Conservation (phyloP, 2,113 vertebrate species). For the Ammodytes dubius region DNA sequence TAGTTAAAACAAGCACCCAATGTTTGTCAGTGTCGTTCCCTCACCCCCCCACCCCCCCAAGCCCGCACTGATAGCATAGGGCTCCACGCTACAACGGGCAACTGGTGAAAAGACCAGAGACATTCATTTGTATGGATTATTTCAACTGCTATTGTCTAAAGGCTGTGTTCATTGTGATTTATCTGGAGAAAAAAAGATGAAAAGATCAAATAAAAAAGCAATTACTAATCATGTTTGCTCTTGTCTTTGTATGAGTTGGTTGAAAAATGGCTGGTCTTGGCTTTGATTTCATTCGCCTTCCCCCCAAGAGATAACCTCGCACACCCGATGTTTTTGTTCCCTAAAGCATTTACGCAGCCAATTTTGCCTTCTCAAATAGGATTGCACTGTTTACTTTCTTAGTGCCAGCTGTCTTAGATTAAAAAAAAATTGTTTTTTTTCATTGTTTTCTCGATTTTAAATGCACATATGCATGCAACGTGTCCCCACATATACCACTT, state of each 20-base stretch:
- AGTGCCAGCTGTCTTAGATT: constrained; percentile 30
- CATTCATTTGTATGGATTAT: constrained; percentile 92
- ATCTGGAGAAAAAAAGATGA: constrained; percentile 90
- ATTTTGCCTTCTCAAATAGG: constrained; percentile 55
- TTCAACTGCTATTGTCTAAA: constrained; percentile 94
- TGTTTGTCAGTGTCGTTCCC: constrained; percentile 83
- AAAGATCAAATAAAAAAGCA: constrained; percentile 90
- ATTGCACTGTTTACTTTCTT: constrained; percentile 56
- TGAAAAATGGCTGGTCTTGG: constrained; percentile 40
- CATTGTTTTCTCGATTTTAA: constrained; percentile 30
- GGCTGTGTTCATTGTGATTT: constrained; percentile 96
- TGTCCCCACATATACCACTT: background rate
- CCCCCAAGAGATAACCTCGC: constrained; percentile 40
- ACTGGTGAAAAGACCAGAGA: constrained; percentile 88
- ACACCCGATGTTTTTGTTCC: constrained; percentile 20
- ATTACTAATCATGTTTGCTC: constrained; percentile 90
- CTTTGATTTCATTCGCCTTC: constrained; percentile 51
- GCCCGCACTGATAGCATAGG: constrained; percentile 75
- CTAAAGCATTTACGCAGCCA: constrained; percentile 15
- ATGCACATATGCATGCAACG: constrained; percentile 24
- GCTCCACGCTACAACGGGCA: constrained; percentile 87
- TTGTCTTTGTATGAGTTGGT: constrained; percentile 82
- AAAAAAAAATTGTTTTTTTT: constrained; percentile 38
- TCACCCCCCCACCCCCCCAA: constrained; percentile 51
- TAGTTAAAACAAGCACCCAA: constrained; percentile 71